Base-by-base conservation (phyloP, 2,113 vertebrate genomes). In the Pedetes capensis region DNA sequence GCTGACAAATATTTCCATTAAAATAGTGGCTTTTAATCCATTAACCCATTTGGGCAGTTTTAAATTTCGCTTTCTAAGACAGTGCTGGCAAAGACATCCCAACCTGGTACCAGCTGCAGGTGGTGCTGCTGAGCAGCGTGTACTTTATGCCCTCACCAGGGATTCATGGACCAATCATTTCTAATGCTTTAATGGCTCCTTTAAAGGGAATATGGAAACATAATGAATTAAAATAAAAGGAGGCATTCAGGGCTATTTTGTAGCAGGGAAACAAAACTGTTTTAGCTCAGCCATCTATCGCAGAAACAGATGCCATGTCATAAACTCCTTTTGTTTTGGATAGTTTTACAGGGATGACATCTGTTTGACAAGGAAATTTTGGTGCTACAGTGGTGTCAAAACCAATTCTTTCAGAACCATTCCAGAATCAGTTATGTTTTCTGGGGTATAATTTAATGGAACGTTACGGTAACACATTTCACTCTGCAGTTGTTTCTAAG, bases 311-410 rank as follows among this genome's bases (percentile, higher is more conserved):
- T 98, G 98, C 97, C 96, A 9, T 80, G 97, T 97, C 97, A 98
- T 98, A 98, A 98, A 98, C 97, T 94, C 98, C 97, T 98, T 98
- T 97, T 98, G 96, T 98, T 97, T 91, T 92, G 95, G 96, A 95
- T 0, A 93, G 81, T 93, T 98, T 97, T 97, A 98, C 97, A 96
- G 97, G 96, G 97, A 92, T 96, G 97, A 97, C 98, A 98, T 98
- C 98, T 98, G 98, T 97, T 97, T 98, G 98, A 98, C 98, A 98
- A 97, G 98, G 96, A 95, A 97, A 96, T 96, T 94, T 96, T 97
- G 98, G 97, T 98, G 96, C 97, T 97, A 97, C 97, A 97, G 96
- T 97, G 72, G 94, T 97, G 96, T 94, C 97, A 96, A 97, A 98
- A 98, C 97, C 98, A 95, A 94, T 96, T 97, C 98, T 98, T 96